A percentile compares a stretch with the other conserved stretches of the same genome.
Evolutionary conservation across 1,140 invertebrate species (phyloP).

Genomic region (Mya arenaria): DNA sequence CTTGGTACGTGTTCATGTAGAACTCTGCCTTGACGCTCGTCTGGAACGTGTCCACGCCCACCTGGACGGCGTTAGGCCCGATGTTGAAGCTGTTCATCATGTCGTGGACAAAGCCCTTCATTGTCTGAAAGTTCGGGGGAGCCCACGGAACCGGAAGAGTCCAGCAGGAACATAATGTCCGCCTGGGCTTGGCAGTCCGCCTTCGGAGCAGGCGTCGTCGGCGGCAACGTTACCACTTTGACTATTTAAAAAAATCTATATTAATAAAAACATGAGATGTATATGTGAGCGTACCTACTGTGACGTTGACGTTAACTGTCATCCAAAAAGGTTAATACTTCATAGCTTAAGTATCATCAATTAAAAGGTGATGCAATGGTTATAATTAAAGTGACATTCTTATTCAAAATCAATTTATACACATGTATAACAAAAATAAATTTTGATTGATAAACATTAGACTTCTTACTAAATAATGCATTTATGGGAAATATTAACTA

Average conservation of each 20-base stretch:
- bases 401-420: no score
- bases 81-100: constrained; percentile 62
- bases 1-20: constrained; percentile 65
- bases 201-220: constrained; percentile 60
- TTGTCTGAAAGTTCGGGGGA: constrained; percentile 65
- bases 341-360: no score
- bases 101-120: constrained; percentile 63
- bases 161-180: constrained; percentile 72
- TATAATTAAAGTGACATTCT: no score
- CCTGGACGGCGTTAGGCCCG: constrained; percentile 53
- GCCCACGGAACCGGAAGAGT: constrained; percentile 71
- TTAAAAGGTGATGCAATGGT: no score
- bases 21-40: constrained; percentile 63
- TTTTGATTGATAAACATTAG: no score
- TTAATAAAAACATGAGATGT: no score
- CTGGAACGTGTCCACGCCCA: constrained; percentile 66
- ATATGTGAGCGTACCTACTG: no score
- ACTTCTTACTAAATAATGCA: no score
- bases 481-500: no score
- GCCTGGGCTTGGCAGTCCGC: constrained; percentile 63
- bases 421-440: no score
- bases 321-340: no score
- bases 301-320: no score
- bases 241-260: constrained; percentile 1
- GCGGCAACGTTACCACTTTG: constrained; percentile 50